Base-by-base conservation (phyloP, 2,888 invertebrate genomes). In the Cyrtodaria siliqua region DNA sequence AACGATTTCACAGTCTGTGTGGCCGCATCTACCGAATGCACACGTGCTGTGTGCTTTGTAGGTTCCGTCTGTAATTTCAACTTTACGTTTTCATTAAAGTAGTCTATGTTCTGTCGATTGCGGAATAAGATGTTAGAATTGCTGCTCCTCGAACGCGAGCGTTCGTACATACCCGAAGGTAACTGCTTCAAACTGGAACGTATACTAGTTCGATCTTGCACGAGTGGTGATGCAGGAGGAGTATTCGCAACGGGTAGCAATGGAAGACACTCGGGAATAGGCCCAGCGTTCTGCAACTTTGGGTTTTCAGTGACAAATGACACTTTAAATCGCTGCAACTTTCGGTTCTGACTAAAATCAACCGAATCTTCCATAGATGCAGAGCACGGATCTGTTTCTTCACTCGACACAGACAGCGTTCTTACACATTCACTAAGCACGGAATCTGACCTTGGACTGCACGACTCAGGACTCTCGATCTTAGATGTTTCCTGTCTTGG, bases 1-100 rank as follows among this genome's bases (percentile, higher is more conserved):
- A 79, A 79, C 12, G 79, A 74, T 20, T 62, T 61, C 12, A 61
- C 63, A 9, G 79, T 79, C 29, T 79, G 79, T 24, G 70, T 74
- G 1, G 57, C 70, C 16, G 66, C 62, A 49, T 55, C 47, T 9
- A 70, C 66, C 55, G 49, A 14, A 20, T 16, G 18, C 3, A 20
- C 56, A 26, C 12, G n/a, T 56, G 6, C 33, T 3, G 9, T 29
- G 33, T 56, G 26, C 29, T 8, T 20, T 12, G 3, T 56, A 9
- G 29, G 29, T 18, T 33, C 29, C 4, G 2, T 3, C 20, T 12
- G 24, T 20, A 6, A 18, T 20, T 44, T 44, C n/a, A 44, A 20
- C n/a, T 18, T 44, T 16, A 18, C n/a, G 4, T 16, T 16, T 18
- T 44, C 16, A 20, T 3, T 16, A 18, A 3, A 16, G n/a, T 18